phyloP scores from a whole-genome alignment of 2,113 vertebrate species.

The Oncorhynchus kisutch region DNA sequence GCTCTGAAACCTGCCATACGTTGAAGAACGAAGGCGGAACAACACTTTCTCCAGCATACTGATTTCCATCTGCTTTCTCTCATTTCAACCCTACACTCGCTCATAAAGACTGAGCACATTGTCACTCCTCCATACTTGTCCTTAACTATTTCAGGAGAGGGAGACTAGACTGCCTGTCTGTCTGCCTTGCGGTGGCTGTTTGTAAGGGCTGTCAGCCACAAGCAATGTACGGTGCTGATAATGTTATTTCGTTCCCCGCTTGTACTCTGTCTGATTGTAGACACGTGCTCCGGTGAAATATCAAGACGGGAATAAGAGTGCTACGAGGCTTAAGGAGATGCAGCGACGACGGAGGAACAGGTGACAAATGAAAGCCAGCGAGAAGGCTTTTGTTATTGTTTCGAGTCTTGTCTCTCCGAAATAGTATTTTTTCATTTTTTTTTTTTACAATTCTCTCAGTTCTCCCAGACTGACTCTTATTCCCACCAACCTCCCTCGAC shows the following conservation, averaged over 20 bases:
- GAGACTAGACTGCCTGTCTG: not conserved
- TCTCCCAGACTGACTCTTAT: not conserved
- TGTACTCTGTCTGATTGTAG: not conserved
- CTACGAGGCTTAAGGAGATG: conserved; percentile 12
- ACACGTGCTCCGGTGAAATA: conserved; percentile 1
- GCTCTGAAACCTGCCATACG: not conserved
- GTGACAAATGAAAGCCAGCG: conserved; percentile 36
- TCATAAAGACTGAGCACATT: conserved; percentile 10
- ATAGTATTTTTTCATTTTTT: not conserved
- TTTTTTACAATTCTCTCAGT: not conserved
- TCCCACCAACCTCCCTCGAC: not conserved
- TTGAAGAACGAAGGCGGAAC: not conserved
- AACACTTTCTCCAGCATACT: not conserved
- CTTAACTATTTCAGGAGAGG: not conserved
- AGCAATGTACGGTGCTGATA: conserved; percentile 14
- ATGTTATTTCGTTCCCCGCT: conserved; percentile 9
- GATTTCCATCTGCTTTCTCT: not conserved
- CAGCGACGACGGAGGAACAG: conserved; percentile 27
- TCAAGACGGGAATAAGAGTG: conserved; percentile 7
- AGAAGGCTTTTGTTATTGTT: conserved; percentile 29
- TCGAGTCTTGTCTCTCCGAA: conserved; percentile 12
- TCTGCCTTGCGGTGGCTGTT: not conserved
- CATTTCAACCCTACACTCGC: not conserved
- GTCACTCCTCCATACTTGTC: not conserved
- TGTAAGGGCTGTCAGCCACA: conserved; percentile 27